Conservation (phyloP, 2,113 vertebrate species). For the Xiphophorus couchianus region DNA sequence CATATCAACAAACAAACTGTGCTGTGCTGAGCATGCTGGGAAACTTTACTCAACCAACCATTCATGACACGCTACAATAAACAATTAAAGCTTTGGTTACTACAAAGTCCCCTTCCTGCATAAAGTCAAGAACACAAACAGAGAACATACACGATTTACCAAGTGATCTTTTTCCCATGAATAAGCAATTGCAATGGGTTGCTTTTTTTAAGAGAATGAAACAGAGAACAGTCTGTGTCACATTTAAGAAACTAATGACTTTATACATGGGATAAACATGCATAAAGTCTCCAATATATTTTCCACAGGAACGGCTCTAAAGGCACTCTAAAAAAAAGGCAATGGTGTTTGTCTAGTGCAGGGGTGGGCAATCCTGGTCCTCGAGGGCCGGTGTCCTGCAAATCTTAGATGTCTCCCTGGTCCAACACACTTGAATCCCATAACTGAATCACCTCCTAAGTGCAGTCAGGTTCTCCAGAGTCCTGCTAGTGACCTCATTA, state of each 20-base stretch:
- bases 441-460: too few relatives aligned
- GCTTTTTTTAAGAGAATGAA: background rate
- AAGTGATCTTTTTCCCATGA: background rate
- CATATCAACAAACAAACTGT: background rate
- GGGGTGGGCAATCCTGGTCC: too few relatives aligned
- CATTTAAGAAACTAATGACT: too few relatives aligned
- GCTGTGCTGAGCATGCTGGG: background rate
- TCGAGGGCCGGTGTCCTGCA: too few relatives aligned
- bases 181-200: background rate
- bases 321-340: too few relatives aligned
- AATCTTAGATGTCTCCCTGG: too few relatives aligned
- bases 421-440: too few relatives aligned
- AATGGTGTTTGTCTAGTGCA: background rate
- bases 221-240: background rate
- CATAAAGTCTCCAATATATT: background rate
- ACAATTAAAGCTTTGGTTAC: background rate
- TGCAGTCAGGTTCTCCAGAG: too few relatives aligned
- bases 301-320: background rate
- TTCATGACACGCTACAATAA: background rate
- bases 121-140: background rate
- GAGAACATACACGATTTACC: background rate
- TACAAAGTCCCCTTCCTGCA: background rate
- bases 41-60: background rate
- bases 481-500: too few relatives aligned
- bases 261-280: background rate